Conservation (phyloP, 2,888 invertebrate genomes). For the Balanococcus diminutus region DNA sequence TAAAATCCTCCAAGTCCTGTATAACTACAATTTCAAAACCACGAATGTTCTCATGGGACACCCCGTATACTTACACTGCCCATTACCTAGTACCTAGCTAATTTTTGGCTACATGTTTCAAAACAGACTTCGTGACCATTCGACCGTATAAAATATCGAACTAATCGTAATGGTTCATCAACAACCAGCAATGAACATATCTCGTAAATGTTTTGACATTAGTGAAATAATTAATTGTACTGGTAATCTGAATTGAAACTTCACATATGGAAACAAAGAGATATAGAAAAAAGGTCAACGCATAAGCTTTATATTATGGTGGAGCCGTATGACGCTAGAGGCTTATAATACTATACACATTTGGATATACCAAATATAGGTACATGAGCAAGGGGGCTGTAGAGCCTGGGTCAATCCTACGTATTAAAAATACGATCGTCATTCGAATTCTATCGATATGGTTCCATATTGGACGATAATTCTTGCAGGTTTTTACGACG, state of each 20-base stretch:
- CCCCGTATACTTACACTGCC: no score
- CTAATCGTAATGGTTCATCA: conserved; percentile 25
- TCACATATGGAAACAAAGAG: neutral
- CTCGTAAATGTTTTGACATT: neutral
- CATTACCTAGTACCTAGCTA: no score
- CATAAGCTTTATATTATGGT: neutral
- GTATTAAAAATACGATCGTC: conserved; percentile 16
- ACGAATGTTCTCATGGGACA: no score
- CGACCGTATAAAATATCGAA: conserved; percentile 6
- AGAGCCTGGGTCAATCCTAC: neutral
- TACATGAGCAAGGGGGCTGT: neutral
- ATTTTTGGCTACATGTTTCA: neutral
- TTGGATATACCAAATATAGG: neutral
- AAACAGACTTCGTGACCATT: conserved; percentile 2
- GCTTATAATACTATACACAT: neutral
- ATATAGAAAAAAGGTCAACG: neutral
- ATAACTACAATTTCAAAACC: no score
- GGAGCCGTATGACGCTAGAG: neutral
- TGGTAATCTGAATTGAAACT: conserved; percentile 9
- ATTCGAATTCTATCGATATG: conserved; percentile 4
- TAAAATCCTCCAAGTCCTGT: no score
- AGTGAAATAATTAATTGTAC: conserved; percentile 29
- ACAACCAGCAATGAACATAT: conserved; percentile 11
- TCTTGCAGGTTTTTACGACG: neutral
- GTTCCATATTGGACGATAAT: neutral